Evolutionary conservation across 2,888 invertebrate genomes (phyloP), one percentile per base, ranked within the genome.

Genomic region (Tryphoninae sp.): DNA sequence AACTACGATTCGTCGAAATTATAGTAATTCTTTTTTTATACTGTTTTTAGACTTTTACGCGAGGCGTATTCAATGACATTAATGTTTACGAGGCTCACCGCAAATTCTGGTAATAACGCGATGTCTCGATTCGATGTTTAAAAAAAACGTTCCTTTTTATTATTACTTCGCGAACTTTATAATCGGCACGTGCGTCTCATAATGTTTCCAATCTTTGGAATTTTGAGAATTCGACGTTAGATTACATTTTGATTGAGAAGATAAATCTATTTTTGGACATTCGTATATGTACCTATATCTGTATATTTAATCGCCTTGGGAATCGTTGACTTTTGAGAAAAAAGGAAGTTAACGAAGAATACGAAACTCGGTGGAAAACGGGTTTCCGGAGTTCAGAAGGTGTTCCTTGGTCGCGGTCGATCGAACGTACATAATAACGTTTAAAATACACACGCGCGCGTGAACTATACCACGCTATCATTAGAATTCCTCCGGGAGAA

Each of bases 401-500:
- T 33, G 33, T 33, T 33, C 33, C 26, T 33, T 6, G 33, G 33
- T 75, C 69, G 58, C 40, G 9, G 55, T 11, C 33, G 42, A 72
- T 76, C 71, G 42, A 64, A 53, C 62, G 16, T 64, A 49, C 8
- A 68, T 51, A 72, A 73, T 62, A 23, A 49, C 33, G 51, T 22
- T 62, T 1, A 1, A 71, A 45, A 42, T 13, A 65, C 8, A 22
- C 13, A 23, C 45, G 42, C 45, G 22, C n/a, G 16, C 7, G 49
- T 7, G 49, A 13, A 65, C 8, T 45, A 49, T 69, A n/a, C 59
- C 13, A 72, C 59, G 59, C 26, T 65, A 53, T 51, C 71, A 49
- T 72, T 61, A 45, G 59, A 53, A 61, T 80, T 80, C 76, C 76
- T 53, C 9, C 23, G 13, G 1, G 45, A 45, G 71, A 75, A 69